phyloP scores from a whole-genome alignment of 2,113 vertebrate genomes.

The Phylloscopus trochilus region DNA sequence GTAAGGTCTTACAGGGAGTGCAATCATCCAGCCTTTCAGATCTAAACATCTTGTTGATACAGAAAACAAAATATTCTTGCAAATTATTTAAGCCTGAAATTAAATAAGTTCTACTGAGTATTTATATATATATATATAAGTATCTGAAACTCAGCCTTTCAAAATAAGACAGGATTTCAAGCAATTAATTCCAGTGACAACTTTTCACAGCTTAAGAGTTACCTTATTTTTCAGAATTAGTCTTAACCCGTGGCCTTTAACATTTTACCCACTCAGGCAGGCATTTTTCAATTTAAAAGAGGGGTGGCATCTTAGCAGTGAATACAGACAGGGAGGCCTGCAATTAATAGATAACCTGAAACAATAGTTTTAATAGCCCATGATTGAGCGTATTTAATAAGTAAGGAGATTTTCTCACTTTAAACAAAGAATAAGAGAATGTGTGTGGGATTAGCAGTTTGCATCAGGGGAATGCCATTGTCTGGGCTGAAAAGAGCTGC shows the following conservation, averaged over 20 bases:
- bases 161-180: conserved; percentile 7
- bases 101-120: neutral
- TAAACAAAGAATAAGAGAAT: conserved; percentile 76
- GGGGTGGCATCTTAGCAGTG: conserved; percentile 36
- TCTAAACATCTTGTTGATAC: neutral
- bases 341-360: conserved; percentile 79
- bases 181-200: conserved; percentile 28
- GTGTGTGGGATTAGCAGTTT: conserved; percentile 70
- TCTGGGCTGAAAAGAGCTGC: conserved; percentile 68
- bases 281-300: conserved; percentile 33
- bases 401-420: conserved; percentile 77
- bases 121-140: neutral
- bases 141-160: neutral
- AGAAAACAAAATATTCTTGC: neutral
- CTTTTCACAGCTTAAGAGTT: conserved; percentile 17
- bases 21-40: neutral
- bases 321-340: conserved; percentile 64
- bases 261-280: conserved; percentile 22
- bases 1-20: conserved; percentile 5
- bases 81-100: conserved; percentile 7
- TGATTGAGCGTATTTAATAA: conserved; percentile 71
- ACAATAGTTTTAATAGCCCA: conserved; percentile 84
- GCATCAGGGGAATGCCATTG: conserved; percentile 69
- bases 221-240: conserved; percentile 28
- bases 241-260: conserved; percentile 54